These are phyloP conservation scores for Bubo blakistoni DNA, from an alignment of 2,113 vertebrate species.

Conservation along the genomic window DNA sequence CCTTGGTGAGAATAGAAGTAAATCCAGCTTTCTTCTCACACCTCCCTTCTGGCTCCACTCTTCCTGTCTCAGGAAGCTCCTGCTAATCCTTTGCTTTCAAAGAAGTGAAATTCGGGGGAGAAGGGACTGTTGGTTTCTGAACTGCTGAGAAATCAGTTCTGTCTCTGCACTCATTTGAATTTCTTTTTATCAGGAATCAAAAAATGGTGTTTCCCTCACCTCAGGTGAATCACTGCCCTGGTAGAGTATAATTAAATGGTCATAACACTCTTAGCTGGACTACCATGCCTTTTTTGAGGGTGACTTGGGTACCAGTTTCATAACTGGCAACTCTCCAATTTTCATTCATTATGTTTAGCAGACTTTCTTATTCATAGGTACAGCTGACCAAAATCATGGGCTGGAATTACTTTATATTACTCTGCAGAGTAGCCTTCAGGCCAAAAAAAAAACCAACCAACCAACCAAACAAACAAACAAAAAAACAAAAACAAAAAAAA, in stretches of 20 bases:
- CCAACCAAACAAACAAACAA: neutral
- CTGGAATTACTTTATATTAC: neutral
- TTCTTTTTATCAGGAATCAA: neutral
- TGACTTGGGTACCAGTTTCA: accelerated
- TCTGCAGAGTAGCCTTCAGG: neutral
- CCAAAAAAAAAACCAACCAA: neutral
- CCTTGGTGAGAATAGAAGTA: neutral
- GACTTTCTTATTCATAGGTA: neutral
- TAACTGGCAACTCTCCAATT: neutral
- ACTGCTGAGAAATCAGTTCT: neutral
- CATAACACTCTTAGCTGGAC: neutral
- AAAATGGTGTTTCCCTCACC: accelerated
- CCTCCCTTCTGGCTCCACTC: neutral
- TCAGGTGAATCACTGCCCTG: accelerated
- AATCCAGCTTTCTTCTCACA: neutral
- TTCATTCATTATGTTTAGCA: neutral
- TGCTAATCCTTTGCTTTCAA: neutral
- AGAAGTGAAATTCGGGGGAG: neutral
- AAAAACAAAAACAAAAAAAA: neutral
- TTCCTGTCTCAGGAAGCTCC: neutral
- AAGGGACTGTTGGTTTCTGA: neutral
- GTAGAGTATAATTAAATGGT: accelerated
- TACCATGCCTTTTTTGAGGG: accelerated
- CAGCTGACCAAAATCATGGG: neutral
- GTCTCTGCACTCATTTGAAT: neutral